Percentiles rank a stretch among this genome's conserved stretches.
These are phyloP conservation scores for Varanus komodoensis DNA, from an alignment of 2,113 vertebrate species.

Conservation along the genomic window DNA sequence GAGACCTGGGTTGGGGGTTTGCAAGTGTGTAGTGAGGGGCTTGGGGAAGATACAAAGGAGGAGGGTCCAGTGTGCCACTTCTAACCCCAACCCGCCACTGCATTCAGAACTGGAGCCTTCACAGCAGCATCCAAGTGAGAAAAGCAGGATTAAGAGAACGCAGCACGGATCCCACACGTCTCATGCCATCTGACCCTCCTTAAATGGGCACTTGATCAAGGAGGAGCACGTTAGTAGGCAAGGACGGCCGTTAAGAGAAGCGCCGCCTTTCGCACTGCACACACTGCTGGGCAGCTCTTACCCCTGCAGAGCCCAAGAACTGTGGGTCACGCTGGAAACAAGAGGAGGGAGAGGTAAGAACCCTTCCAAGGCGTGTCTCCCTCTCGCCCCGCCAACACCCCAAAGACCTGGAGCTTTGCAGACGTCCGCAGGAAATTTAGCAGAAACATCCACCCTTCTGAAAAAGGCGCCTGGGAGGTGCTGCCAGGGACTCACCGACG, in stretches of 20 bases:
- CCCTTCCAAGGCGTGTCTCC: background rate
- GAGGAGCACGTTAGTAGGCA: background rate
- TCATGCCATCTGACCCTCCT: background rate
- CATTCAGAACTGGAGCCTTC: background rate
- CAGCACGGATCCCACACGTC: rapidly evolving
- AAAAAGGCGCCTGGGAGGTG: background rate
- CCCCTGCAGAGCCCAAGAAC: background rate
- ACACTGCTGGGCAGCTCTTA: slow-evolving; percentile 9
- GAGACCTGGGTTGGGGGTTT: no score
- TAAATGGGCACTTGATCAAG: background rate
- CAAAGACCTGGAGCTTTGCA: background rate
- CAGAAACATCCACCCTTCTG: background rate
- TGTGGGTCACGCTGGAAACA: slow-evolving; percentile 67
- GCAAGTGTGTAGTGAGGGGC: background rate
- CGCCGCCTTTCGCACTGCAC: background rate
- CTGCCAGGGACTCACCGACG: slow-evolving; percentile 35
- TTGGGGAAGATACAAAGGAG: background rate
- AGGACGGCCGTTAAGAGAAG: no score
- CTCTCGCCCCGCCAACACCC: no score
- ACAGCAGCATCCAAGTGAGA: background rate
- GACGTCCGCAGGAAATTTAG: background rate
- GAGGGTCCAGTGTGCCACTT: background rate
- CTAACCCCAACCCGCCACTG: background rate
- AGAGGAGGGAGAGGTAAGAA: slow-evolving; percentile 51
- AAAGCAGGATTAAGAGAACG: background rate